These are phyloP conservation scores for Hybos culiciformis DNA, from an alignment of 2,888 invertebrate species.

Conservation along the genomic window DNA sequence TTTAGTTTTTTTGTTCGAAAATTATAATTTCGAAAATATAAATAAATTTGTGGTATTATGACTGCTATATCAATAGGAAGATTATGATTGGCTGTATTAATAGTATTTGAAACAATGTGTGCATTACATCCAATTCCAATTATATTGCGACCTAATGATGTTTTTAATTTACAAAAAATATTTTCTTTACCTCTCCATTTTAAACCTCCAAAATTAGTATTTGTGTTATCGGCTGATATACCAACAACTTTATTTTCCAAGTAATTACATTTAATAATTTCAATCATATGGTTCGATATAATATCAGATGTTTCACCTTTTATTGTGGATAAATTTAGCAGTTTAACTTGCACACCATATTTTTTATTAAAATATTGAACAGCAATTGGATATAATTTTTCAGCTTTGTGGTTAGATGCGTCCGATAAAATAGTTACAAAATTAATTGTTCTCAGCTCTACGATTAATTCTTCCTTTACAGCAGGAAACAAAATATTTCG, in stretches of 20 bases:
- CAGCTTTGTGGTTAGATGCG: not conserved
- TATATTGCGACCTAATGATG: constrained; percentile 9
- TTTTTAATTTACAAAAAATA: not conserved
- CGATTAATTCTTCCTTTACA: not conserved
- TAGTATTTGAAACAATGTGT: constrained; percentile 10
- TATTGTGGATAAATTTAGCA: not conserved
- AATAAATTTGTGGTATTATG: constrained; percentile 9
- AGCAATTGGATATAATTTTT: not conserved
- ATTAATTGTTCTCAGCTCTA: constrained; percentile 6
- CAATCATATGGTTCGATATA: constrained; percentile 7
- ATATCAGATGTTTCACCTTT: constrained; percentile 9
- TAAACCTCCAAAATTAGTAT: constrained; percentile 8
- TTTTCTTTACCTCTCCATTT: constrained; percentile 4
- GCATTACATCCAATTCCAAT: constrained; percentile 19
- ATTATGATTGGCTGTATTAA: constrained; percentile 11
- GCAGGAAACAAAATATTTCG: not conserved
- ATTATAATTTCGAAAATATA: constrained; percentile 7
- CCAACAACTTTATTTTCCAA: constrained; percentile 9
- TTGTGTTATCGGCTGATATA: constrained; percentile 9
- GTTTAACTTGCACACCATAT: not conserved
- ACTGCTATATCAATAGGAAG: constrained; percentile 15
- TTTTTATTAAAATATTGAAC: not conserved
- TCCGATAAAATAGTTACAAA: constrained; percentile 1
- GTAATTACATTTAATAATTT: constrained; percentile 6
- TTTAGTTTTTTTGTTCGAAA: constrained; percentile 9